phyloP scores from a whole-genome alignment of 2,113 vertebrate genomes.

The Genyomyrus donnyi region DNA sequence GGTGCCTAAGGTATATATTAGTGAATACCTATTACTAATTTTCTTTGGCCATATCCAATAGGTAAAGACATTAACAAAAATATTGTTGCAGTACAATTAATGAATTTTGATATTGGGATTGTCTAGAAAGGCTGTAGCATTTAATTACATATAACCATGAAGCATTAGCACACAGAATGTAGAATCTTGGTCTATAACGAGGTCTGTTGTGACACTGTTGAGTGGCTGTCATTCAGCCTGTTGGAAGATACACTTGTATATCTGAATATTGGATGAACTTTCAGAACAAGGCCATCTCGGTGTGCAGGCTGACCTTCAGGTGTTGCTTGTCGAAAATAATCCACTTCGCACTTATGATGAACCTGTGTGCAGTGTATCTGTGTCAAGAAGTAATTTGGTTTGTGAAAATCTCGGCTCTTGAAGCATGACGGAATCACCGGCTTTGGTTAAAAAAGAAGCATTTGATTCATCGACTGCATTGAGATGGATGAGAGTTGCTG shows the following conservation, averaged over 20 bases:
- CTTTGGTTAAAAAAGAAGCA: not conserved
- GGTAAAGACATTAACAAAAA: not conserved
- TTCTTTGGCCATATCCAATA: not conserved
- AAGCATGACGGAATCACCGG: not conserved
- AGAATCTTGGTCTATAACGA: not conserved
- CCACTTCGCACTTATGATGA: not conserved
- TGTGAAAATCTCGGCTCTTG: not conserved
- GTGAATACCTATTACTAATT: not conserved
- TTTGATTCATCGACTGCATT: not conserved
- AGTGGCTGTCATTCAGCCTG: not conserved
- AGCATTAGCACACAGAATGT: not conserved
- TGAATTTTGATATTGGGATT: not conserved
- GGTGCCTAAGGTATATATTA: not conserved
- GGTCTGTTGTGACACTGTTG: not conserved
- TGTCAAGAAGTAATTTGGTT: not conserved
- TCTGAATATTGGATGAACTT: not conserved
- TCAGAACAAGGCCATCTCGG: not conserved
- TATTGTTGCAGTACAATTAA: constrained; percentile 5
- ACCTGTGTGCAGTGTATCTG: not conserved
- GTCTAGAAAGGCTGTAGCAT: not conserved
- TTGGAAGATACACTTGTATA: not conserved
- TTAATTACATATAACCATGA: not conserved
- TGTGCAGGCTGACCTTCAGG: not conserved
- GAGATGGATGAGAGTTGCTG: not conserved
- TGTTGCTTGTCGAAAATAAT: not conserved